Evolutionary conservation across 2,888 invertebrate species (phyloP).

Genomic region (Anodontia alba): DNA sequence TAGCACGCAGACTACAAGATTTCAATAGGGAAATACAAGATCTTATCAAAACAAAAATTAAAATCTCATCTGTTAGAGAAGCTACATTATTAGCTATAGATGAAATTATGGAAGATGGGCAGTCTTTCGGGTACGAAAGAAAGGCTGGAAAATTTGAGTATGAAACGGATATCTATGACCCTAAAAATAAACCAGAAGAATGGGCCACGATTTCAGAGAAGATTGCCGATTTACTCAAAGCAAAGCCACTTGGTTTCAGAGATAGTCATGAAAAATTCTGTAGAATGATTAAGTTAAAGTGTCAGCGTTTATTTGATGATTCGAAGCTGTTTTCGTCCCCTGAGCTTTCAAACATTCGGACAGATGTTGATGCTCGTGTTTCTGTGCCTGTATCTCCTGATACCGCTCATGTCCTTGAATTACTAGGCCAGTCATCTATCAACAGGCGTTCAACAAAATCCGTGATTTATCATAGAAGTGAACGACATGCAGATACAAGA

Average conservation of each 20-base stretch:
- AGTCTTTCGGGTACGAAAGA: conserved; percentile 59
- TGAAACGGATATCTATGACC: conserved; percentile 61
- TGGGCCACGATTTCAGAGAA: conserved; percentile 77
- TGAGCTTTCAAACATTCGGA: no score
- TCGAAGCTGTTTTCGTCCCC: conserved; percentile 40
- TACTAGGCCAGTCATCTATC: neutral
- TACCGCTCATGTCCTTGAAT: conserved; percentile 10
- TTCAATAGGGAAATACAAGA: conserved; percentile 69
- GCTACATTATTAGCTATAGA: conserved; percentile 67
- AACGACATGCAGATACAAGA: neutral
- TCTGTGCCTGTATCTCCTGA: conserved; percentile 39
- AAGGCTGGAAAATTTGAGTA: conserved; percentile 53
- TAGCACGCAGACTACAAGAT: conserved; percentile 58
- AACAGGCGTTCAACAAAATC: conserved; percentile 1
- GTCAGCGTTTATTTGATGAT: conserved; percentile 50
- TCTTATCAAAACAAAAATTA: conserved; percentile 72
- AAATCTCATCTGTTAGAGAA: conserved; percentile 77
- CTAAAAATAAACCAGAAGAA: conserved; percentile 64
- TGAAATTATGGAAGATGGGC: conserved; percentile 58
- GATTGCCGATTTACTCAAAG: conserved; percentile 54
- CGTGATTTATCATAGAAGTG: neutral
- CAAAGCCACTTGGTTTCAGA: conserved; percentile 46
- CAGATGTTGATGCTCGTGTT: neutral
- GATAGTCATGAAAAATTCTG: conserved; percentile 53
- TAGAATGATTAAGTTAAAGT: conserved; percentile 35